Conservation (phyloP, 2,797 vertebrate genomes). For the Denticeps clupeoides region DNA sequence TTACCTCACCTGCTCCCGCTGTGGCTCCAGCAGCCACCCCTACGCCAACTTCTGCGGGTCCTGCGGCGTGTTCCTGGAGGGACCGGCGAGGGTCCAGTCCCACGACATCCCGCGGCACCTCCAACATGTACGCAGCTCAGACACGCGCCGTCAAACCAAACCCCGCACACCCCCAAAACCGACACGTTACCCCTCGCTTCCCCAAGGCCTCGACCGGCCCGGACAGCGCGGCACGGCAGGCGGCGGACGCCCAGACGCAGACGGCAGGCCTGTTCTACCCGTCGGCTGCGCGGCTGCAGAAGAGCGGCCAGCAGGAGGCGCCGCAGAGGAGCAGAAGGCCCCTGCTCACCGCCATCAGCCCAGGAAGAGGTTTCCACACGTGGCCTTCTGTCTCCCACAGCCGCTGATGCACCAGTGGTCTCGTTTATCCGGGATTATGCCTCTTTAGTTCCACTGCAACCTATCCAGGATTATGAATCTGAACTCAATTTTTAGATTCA, state of each 20-base stretch:
- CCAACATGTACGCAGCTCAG: conserved; percentile 52
- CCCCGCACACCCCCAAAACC: conserved; percentile 68
- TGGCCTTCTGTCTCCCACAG: conserved; percentile 34
- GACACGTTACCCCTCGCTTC: conserved; percentile 33
- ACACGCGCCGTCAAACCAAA: conserved; percentile 71
- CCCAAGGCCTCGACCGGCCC: conserved; percentile 35
- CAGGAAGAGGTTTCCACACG: conserved; percentile 67
- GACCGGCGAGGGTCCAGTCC: conserved; percentile 30
- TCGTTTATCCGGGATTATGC: too few relatives aligned
- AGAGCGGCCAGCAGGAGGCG: conserved; percentile 52
- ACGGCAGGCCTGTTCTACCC: conserved; percentile 82
- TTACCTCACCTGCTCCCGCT: conserved; percentile 60
- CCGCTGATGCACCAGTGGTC: too few relatives aligned
- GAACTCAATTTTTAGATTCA: too few relatives aligned
- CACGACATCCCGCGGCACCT: conserved; percentile 6
- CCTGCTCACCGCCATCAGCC: conserved; percentile 73
- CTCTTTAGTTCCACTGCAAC: too few relatives aligned
- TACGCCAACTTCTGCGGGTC: conserved; percentile 62
- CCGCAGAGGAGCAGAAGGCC: conserved; percentile 58
- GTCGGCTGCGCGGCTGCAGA: conserved; percentile 63
- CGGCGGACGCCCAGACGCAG: conserved; percentile 65
- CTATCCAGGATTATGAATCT: too few relatives aligned
- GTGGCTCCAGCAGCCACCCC: conserved; percentile 60
- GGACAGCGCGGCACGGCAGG: conserved; percentile 43
- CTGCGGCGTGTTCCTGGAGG: conserved; percentile 65